Evolutionary conservation across 2,888 invertebrate species (phyloP).

Genomic region (Amiota communis): DNA sequence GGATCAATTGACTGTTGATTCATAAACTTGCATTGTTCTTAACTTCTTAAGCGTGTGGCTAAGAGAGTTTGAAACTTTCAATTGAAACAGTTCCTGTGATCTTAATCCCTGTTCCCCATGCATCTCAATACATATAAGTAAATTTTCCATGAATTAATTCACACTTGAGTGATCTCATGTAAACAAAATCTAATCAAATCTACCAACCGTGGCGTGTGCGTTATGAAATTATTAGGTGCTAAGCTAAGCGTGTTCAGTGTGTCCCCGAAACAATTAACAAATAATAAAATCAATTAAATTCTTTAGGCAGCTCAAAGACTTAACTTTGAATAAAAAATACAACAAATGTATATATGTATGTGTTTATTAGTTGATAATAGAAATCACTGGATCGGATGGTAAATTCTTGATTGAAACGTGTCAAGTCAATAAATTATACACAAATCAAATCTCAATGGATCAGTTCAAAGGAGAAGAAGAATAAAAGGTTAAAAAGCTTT

Average conservation of each 20-base stretch:
- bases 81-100: too few species aligned
- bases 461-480: too few species aligned
- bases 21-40: slow-evolving; percentile 34
- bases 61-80: too few species aligned
- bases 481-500: too few species aligned
- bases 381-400: background rate
- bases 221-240: slow-evolving; percentile 46
- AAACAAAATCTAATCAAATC: slow-evolving; percentile 1
- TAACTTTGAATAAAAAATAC: too few species aligned
- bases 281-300: background rate
- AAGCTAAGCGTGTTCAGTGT: slow-evolving; percentile 39
- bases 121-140: slow-evolving; percentile 34
- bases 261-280: slow-evolving; percentile 23
- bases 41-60: too few species aligned
- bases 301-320: background rate
- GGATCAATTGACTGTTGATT: slow-evolving; percentile 42
- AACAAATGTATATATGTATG: too few species aligned
- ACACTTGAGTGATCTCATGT: slow-evolving; percentile 45
- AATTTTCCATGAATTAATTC: slow-evolving; percentile 45
- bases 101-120: background rate
- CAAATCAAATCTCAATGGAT: too few species aligned
- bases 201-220: slow-evolving; percentile 1
- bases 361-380: background rate
- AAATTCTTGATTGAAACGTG: slow-evolving; percentile 23
- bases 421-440: background rate